Evolutionary conservation across 2,888 invertebrate species (phyloP).

Genomic region (Metallyticus violacea): DNA sequence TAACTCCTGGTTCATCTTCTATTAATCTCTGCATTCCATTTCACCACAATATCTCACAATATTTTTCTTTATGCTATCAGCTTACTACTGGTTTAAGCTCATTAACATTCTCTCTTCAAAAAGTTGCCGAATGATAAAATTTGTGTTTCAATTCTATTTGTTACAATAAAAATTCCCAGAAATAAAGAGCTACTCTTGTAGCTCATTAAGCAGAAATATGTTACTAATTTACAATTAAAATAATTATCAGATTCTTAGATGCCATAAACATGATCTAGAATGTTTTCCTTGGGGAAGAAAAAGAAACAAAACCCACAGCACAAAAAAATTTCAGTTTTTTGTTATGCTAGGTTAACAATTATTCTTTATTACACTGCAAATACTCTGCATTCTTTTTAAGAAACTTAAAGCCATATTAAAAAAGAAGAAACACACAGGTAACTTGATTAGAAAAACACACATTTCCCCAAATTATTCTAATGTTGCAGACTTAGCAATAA

Average conservation of each 20-base stretch:
- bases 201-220: neutral
- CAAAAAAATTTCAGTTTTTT: neutral
- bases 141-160: neutral
- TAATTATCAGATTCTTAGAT: neutral
- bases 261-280: neutral
- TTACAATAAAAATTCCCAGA: neutral
- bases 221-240: neutral
- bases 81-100: neutral
- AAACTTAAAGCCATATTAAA: constrained; percentile 13
- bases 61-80: neutral
- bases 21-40: neutral
- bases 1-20: neutral
- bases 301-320: neutral
- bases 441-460: neutral
- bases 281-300: neutral
- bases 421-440: neutral
- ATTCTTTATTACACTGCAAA: neutral
- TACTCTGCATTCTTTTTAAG: neutral
- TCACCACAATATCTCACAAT: neutral
- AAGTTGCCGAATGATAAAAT: neutral
- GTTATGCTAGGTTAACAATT: neutral
- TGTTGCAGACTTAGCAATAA: neutral
- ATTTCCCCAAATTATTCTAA: neutral
- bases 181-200: neutral
- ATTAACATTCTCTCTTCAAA: neutral